Base-by-base conservation (phyloP, 1,140 invertebrate species). In the Nymphalis io region DNA sequence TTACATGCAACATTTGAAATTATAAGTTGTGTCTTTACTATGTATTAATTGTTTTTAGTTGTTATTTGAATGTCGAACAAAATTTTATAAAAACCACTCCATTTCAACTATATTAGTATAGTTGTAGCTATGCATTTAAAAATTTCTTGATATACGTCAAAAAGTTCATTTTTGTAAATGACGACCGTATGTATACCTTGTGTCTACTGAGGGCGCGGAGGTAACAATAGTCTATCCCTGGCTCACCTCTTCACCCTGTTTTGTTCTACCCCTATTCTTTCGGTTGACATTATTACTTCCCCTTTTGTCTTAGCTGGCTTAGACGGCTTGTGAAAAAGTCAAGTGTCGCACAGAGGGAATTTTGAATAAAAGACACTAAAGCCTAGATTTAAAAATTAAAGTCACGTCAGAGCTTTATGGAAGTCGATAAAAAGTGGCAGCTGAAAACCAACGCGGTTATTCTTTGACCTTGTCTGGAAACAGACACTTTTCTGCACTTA, bases 211-310 rank as follows among this genome's bases (percentile, higher is more conserved):
- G 48, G 57, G 23, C 60, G 51, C 33, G 23, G 42, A 21, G 48
- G n/a, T 73, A 79, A 87, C 83, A 87, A 87, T 82, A 69, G 79
- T 68, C 40, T 74, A 80, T 75, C 81, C 74, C 74, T 70, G 79
- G 74, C 76, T 78, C 71, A 69, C 76, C 81, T 80, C 84, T 86
- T 80, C 84, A 85, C 73, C 70, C 68, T 72, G 81, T 85, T 82
- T 86, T 87, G 85, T 87, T 83, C 80, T 74, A 70, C 67, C 67
- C 70, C 79, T 74, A 84, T 85, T 87, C 84, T 85, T 87, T 78
- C 76, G 74, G 75, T 73, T 80, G 81, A 81, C 83, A 83, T 85
- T 85, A 85, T 85, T 82, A 84, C 79, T 84, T 76, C 64, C 76
- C 72, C 76, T 74, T 79, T 87, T 87, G 83, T 87, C 81, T 84